Conservation (phyloP, 2,113 vertebrate genomes). For the Porphyrio hochstetteri region DNA sequence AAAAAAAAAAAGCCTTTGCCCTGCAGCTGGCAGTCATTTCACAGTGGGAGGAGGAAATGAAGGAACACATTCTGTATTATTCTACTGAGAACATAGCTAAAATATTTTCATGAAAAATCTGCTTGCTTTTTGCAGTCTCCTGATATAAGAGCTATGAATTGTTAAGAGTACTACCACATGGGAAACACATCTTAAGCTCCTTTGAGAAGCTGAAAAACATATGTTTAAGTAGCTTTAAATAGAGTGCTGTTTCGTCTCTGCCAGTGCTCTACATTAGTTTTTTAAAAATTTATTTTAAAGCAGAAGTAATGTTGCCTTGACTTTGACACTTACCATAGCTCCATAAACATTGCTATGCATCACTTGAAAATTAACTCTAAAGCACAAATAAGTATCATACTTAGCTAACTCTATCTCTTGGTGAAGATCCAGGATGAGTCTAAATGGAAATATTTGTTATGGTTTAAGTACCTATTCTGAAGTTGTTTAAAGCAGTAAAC, state of each 20-base stretch:
- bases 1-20: background rate
- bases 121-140: background rate
- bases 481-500: background rate
- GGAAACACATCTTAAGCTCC: slow-evolving; percentile 32
- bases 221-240: background rate
- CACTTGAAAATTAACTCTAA: background rate
- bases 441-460: background rate
- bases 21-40: background rate
- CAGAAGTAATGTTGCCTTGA: background rate
- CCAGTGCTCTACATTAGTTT: background rate
- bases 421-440: background rate
- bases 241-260: background rate
- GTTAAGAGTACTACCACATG: slow-evolving; percentile 1
- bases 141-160: background rate
- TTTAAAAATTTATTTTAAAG: background rate
- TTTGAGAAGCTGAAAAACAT: background rate
- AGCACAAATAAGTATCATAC: background rate
- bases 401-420: background rate
- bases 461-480: background rate
- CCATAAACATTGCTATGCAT: background rate
- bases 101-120: background rate
- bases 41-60: background rate
- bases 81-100: background rate
- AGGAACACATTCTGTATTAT: background rate
- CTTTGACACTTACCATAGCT: background rate